These are phyloP conservation scores for Eudasyphora cyanicolor DNA, from an alignment of 2,888 invertebrate genomes.

Conservation along the genomic window DNA sequence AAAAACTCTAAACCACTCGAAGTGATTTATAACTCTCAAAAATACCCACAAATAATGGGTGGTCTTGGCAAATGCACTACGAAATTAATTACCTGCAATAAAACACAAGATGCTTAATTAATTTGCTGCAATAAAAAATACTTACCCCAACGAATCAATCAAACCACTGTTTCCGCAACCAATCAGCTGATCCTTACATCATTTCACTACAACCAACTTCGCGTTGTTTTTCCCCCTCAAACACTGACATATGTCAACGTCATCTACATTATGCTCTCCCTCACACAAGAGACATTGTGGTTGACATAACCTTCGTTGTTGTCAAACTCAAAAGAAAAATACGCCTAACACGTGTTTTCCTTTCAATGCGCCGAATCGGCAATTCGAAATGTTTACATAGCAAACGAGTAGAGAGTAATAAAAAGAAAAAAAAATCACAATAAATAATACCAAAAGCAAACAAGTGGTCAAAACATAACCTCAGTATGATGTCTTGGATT, in stretches of 20 bases:
- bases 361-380: constrained; percentile 49
- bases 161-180: not conserved
- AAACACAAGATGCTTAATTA: too few relatives aligned
- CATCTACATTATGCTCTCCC: not conserved
- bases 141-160: not conserved
- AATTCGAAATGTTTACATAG: not conserved
- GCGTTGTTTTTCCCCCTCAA: not conserved
- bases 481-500: constrained; percentile 27
- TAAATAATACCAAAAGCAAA: constrained; percentile 45
- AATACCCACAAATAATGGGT: not conserved
- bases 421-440: not conserved
- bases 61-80: not conserved
- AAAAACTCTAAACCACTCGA: not conserved
- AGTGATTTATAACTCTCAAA: not conserved
- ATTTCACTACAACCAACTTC: constrained; percentile 20
- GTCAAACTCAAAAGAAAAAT: not conserved
- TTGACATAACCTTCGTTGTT: not conserved
- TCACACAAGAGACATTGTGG: too few relatives aligned
- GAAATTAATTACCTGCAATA: not conserved
- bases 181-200: not conserved
- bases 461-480: constrained; percentile 62
- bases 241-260: not conserved
- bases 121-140: not conserved
- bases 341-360: not conserved
- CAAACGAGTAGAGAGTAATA: not conserved